Conservation (phyloP, 2,797 vertebrate genomes). For the Phyllotis vaccarum region DNA sequence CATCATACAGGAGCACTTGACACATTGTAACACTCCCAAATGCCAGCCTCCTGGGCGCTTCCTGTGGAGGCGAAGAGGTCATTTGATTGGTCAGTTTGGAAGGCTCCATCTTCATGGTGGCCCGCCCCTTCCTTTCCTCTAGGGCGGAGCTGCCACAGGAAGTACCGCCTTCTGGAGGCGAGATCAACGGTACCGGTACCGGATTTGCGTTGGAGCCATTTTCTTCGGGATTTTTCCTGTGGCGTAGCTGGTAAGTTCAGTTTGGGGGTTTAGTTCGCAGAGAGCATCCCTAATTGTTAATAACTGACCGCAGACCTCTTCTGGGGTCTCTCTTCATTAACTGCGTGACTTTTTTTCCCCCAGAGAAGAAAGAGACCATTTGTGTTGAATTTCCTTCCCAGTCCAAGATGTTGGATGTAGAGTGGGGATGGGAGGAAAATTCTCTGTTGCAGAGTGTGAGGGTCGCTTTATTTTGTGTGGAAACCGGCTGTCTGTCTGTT, state of each 20-base stretch:
- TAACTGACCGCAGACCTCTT: background rate
- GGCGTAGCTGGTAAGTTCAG: background rate
- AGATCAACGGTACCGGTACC: background rate
- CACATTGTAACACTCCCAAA: rapidly evolving
- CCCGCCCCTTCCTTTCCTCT: background rate
- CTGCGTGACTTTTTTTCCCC: background rate
- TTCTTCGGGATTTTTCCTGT: rapidly evolving
- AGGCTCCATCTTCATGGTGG: rapidly evolving
- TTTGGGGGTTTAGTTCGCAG: background rate
- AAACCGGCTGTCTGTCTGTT: background rate
- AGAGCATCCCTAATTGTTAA: background rate
- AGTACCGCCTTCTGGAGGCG: background rate
- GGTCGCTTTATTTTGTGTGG: background rate
- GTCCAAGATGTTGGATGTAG: rapidly evolving
- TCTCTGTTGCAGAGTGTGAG: background rate
- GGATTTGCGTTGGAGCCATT: background rate
- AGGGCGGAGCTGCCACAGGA: background rate
- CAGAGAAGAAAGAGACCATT: no score
- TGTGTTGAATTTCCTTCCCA: background rate
- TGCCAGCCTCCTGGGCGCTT: rapidly evolving
- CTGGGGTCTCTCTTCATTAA: background rate
- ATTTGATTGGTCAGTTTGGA: conserved; percentile 51
- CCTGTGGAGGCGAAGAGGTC: rapidly evolving
- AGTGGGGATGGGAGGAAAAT: background rate
- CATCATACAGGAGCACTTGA: no score